Percentiles rank a stretch among this genome's conserved stretches.
Conservation (phyloP, 2,888 invertebrate species). For the Colletes collaris region DNA sequence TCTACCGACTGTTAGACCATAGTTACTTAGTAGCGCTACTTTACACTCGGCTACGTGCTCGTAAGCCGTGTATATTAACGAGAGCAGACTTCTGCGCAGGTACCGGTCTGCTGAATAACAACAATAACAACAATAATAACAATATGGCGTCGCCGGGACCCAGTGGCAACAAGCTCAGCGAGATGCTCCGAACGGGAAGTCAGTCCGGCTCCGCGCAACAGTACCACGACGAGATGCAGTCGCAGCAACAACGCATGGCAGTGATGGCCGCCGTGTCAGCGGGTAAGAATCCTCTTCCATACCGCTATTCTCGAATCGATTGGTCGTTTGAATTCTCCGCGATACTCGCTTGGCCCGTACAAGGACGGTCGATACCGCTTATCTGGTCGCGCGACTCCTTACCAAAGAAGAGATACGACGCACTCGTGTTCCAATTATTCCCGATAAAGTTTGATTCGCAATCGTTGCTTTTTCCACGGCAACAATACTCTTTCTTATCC, state of each 20-base stretch:
- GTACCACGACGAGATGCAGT: slow-evolving; percentile 86
- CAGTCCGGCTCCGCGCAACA: slow-evolving; percentile 81
- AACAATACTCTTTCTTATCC: slow-evolving; percentile 40
- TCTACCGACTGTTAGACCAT: slow-evolving; percentile 22
- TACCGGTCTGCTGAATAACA: slow-evolving; percentile 88
- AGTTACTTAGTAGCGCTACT: slow-evolving; percentile 22
- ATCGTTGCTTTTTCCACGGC: slow-evolving; percentile 55
- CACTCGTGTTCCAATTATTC: slow-evolving; percentile 69
- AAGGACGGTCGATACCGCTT: no score
- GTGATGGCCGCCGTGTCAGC: slow-evolving; percentile 82
- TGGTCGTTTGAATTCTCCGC: slow-evolving; percentile 20
- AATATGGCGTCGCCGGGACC: slow-evolving; percentile 84
- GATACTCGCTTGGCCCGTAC: not conserved
- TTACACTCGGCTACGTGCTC: not conserved
- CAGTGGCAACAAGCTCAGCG: slow-evolving; percentile 82
- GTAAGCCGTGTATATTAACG: slow-evolving; percentile 75
- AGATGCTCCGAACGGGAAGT: slow-evolving; percentile 80
- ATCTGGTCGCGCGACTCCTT: slow-evolving; percentile 14
- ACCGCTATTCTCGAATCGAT: not conserved
- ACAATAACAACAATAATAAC: slow-evolving; percentile 88
- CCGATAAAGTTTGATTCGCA: slow-evolving; percentile 67
- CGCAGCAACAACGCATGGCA: slow-evolving; percentile 84
- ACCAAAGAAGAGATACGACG: slow-evolving; percentile 46
- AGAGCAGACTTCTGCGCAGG: slow-evolving; percentile 84
- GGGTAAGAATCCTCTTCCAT: slow-evolving; percentile 70